Evolutionary conservation across 2,888 invertebrate species (phyloP), one percentile per base, ranked within the genome.

Genomic region (Eustalomyia histrio): DNA sequence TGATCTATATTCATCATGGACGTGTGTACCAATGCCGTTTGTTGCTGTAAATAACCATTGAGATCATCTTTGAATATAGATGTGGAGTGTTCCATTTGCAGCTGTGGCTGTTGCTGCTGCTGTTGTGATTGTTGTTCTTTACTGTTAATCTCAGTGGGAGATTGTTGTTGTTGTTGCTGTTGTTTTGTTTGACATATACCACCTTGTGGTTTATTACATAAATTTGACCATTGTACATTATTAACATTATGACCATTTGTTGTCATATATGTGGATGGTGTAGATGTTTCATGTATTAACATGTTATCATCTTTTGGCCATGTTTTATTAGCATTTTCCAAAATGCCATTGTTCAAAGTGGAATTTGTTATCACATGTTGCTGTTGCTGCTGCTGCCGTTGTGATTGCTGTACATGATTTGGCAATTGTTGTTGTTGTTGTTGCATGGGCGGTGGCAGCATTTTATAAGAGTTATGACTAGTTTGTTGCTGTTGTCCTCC

Each of bases 1-100:
- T 74, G 65, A 2, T 71, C 85, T 50, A 90, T 90, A 33, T 91
- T 90, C 76, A 94, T 94, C 90, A 95, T 96, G 10, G 95, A 96
- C 87, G 94, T 96, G 87, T 97, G 96, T 65, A 97, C 90, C 84
- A 97, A 90, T 35, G 95, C 96, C 0, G 97, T 97, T 90, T 97
- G 97, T 86, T 97, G 97, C 6, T 97, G 97, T 84, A 97, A 91
- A 90, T 97, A 97, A 2, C 97, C 97, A 86, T 95, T 95, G 0
- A 97, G 97, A 90, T 97, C 97, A 84, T 97, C 97, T 92, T 97
- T 94, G 88, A 97, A 97, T 39, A 73, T 29, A 50, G 52, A 60
- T 64, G 76, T 21, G 57, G 24, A 83, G 17, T 47, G 74, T 21
- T 67, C 63, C 33, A 60, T 83, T 73, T 82, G 84, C 9, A 79